Evolutionary conservation across 2,113 vertebrate species (phyloP).

Genomic region (Pachypanchax playfairii): DNA sequence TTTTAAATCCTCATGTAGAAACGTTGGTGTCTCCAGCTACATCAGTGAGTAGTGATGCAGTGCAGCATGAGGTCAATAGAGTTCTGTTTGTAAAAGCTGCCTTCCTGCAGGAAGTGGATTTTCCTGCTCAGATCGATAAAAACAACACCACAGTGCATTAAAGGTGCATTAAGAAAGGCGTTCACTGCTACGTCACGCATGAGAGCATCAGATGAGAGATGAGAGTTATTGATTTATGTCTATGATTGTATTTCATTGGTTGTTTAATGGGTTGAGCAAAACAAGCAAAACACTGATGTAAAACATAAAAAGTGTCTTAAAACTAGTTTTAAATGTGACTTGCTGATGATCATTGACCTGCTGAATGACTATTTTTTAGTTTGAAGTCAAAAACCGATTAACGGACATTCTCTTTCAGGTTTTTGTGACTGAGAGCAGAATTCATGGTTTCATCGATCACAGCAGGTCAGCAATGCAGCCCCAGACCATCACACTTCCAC

Average conservation of each 20-base stretch:
- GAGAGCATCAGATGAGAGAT: slow-evolving; percentile 9
- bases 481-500: no score
- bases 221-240: slow-evolving; percentile 22
- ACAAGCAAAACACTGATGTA: not conserved
- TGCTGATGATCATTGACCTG: no score
- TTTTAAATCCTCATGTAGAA: not conserved
- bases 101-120: slow-evolving; percentile 21
- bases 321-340: not conserved
- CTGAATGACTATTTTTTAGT: no score
- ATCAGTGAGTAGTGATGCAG: no score
- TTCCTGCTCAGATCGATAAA: slow-evolving; percentile 39
- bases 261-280: not conserved
- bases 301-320: not conserved
- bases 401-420: no score
- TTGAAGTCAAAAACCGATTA: no score
- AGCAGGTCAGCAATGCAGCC: no score
- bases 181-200: slow-evolving; percentile 3
- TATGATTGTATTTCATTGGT: not conserved
- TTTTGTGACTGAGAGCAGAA: no score
- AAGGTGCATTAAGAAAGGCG: slow-evolving; percentile 46
- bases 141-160: slow-evolving; percentile 27
- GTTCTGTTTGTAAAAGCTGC: slow-evolving; percentile 11
- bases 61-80: not conserved
- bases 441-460: no score
- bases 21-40: not conserved